These are phyloP conservation scores for Meteorus cinctellus DNA, from an alignment of 2,888 invertebrate genomes.

Conservation along the genomic window DNA sequence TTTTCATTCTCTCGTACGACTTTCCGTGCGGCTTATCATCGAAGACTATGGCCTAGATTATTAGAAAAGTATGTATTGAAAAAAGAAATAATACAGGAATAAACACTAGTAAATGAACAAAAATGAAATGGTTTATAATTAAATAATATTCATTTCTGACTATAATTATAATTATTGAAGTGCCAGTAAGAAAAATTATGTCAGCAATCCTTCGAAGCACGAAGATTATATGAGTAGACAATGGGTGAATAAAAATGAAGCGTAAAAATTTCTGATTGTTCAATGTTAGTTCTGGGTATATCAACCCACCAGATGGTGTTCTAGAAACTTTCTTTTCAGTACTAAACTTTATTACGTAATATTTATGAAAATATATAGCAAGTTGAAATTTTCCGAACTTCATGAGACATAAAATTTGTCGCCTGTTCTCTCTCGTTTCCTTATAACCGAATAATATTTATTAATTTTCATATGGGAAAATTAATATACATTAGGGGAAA, in stretches of 20 bases:
- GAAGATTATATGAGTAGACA: background rate
- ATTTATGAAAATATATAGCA: background rate
- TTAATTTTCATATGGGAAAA: background rate
- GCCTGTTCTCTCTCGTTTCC: background rate
- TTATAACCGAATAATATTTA: background rate
- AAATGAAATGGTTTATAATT: background rate
- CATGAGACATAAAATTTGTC: background rate
- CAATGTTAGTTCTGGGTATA: background rate
- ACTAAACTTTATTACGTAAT: background rate
- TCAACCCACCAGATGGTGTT: background rate
- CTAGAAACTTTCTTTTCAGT: background rate
- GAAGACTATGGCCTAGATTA: slow-evolving; percentile 3
- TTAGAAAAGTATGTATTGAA: background rate
- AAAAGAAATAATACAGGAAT: background rate
- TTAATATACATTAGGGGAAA: background rate
- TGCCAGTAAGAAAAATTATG: background rate
- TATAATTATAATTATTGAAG: background rate
- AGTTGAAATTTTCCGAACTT: background rate
- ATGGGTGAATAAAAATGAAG: background rate
- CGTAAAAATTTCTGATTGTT: background rate
- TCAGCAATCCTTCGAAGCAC: background rate
- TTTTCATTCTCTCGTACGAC: slow-evolving; percentile 11
- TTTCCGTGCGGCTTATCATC: background rate
- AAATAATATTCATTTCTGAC: background rate
- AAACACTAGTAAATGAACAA: background rate